phyloP scores from a whole-genome alignment of 1,140 invertebrate genomes.

The Archegozetes longisetosus region DNA sequence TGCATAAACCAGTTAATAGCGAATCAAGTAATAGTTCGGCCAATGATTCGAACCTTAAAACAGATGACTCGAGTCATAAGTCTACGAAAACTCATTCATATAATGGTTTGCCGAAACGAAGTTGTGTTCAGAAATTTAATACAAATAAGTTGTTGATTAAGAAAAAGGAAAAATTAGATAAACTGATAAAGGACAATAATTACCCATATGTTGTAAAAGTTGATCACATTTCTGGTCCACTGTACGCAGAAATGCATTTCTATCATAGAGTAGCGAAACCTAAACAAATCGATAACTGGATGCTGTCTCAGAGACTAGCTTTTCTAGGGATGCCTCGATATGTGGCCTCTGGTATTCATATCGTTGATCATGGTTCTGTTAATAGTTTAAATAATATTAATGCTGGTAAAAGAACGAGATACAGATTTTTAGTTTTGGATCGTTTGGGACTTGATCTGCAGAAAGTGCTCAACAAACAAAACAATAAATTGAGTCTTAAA shows the following conservation, averaged over 20 bases:
- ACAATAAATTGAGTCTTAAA: slow-evolving; percentile 56
- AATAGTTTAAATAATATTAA: no score
- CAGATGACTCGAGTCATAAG: no score
- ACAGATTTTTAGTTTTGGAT: slow-evolving; percentile 78
- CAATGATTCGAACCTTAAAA: not conserved
- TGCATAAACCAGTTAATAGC: no score
- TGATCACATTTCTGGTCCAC: slow-evolving; percentile 67
- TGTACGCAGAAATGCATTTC: slow-evolving; percentile 91
- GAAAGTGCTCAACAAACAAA: slow-evolving; percentile 52
- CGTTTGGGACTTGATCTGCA: slow-evolving; percentile 75
- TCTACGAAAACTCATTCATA: not conserved
- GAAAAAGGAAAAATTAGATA: not conserved
- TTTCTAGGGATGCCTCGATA: slow-evolving; percentile 71
- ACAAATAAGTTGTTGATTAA: not conserved
- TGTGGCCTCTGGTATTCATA: slow-evolving; percentile 64
- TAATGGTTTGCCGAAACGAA: not conserved
- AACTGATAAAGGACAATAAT: not conserved
- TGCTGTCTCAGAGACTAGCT: slow-evolving; percentile 42
- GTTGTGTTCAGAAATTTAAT: not conserved
- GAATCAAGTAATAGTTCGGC: not conserved
- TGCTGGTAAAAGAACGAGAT: slow-evolving; percentile 35
- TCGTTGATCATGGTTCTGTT: slow-evolving; percentile 26
- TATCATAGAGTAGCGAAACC: slow-evolving; percentile 63
- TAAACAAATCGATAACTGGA: slow-evolving; percentile 42
- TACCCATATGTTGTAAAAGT: slow-evolving; percentile 67